Evolutionary conservation across 2,797 vertebrate genomes (phyloP).

Genomic region (Cyprinodon diabolis): DNA sequence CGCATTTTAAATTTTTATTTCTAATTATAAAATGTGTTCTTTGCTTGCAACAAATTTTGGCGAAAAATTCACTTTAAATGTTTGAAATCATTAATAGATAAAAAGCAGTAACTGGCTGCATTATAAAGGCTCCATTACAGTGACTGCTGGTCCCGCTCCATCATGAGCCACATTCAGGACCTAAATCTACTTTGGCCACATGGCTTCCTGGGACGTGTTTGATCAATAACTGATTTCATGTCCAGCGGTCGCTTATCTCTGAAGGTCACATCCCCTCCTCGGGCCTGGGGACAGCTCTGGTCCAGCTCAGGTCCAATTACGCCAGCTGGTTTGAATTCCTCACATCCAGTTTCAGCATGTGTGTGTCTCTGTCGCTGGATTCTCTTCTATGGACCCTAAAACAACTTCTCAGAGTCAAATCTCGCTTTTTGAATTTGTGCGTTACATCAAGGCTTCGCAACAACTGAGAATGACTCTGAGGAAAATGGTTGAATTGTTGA

Average conservation of each 20-base stretch:
- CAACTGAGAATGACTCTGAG: neutral
- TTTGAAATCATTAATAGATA: neutral
- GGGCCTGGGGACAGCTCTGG: conserved; percentile 45
- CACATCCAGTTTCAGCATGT: conserved; percentile 33
- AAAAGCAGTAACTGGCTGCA: neutral
- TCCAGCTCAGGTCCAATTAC: conserved; percentile 41
- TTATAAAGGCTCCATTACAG: neutral
- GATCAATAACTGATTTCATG: conserved; percentile 19
- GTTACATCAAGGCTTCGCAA: neutral
- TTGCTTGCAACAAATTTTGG: too few relatives aligned
- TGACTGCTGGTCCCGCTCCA: neutral
- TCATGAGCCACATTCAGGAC: neutral
- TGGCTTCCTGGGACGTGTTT: conserved; percentile 17
- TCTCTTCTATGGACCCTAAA: neutral
- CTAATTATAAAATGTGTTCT: too few relatives aligned
- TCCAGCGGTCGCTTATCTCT: conserved; percentile 39
- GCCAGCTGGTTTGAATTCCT: conserved; percentile 36
- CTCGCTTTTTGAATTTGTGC: neutral
- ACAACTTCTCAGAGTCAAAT: neutral
- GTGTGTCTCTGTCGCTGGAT: neutral
- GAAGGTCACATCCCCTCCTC: conserved; percentile 35
- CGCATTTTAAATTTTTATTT: too few relatives aligned
- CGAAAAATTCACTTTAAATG: neutral
- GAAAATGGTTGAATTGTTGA: neutral
- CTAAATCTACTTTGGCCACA: conserved; percentile 6